Percentiles rank a stretch among this genome's conserved stretches.
These are phyloP conservation scores for Athalia circularis DNA, from an alignment of 2,888 invertebrate species.

Conservation along the genomic window DNA sequence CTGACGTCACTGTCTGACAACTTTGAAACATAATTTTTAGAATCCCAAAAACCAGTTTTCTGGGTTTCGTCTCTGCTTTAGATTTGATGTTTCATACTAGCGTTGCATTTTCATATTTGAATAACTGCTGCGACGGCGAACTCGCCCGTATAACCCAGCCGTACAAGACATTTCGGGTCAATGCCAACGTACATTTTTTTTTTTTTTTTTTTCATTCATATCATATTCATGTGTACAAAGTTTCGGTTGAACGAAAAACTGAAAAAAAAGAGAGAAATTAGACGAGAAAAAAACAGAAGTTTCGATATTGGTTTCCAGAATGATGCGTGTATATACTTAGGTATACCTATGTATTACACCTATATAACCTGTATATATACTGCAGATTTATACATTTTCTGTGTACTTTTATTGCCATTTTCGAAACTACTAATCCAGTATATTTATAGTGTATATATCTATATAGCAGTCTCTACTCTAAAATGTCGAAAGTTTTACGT, in stretches of 20 bases:
- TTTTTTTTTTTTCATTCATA: too few relatives aligned
- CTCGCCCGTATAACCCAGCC: not conserved
- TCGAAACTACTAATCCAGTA: slow-evolving; percentile 11
- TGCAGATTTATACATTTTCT: too few relatives aligned
- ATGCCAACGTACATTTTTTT: not conserved
- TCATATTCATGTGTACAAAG: too few relatives aligned
- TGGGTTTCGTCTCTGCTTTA: not conserved
- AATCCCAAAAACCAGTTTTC: slow-evolving; percentile 32
- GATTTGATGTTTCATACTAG: not conserved
- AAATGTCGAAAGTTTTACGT: slow-evolving; percentile 32
- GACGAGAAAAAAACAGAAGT: not conserved
- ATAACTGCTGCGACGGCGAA: not conserved
- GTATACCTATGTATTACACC: too few relatives aligned
- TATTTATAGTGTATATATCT: not conserved
- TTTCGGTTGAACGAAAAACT: not conserved
- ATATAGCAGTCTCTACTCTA: not conserved
- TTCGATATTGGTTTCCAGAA: not conserved
- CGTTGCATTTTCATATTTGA: slow-evolving; percentile 20
- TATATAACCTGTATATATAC: too few relatives aligned
- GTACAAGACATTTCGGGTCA: slow-evolving; percentile 13
- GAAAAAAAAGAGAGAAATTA: not conserved
- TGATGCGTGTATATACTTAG: not conserved
- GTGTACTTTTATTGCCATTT: not conserved
- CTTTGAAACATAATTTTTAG: slow-evolving; percentile 28
- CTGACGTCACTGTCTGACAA: slow-evolving; percentile 42